Evolutionary conservation across 2,113 vertebrate species (phyloP).

Genomic region (Phycodurus eques): DNA sequence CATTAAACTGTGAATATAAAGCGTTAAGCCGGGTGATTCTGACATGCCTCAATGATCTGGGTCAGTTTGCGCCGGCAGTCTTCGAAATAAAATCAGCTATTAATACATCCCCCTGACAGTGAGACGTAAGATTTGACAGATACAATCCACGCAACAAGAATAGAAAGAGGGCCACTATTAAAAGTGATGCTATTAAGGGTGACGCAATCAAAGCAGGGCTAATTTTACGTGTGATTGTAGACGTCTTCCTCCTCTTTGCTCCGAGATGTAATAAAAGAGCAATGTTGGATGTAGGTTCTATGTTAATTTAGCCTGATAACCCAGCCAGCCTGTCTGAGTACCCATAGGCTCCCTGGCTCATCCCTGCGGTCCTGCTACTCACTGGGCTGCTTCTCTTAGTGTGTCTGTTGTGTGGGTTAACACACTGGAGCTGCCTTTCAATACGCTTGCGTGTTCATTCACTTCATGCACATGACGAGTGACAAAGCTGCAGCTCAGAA

Average conservation of each 20-base stretch:
- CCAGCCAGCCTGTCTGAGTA: conserved; percentile 43
- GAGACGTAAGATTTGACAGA: conserved; percentile 3
- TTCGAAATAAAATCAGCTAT: conserved; percentile 28
- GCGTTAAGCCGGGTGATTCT: conserved; percentile 5
- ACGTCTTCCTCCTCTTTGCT: conserved; percentile 31
- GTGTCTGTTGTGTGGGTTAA: conserved; percentile 32
- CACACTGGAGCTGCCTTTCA: conserved; percentile 45
- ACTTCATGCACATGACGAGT: conserved; percentile 47
- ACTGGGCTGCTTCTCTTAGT: conserved; percentile 25
- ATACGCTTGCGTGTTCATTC: conserved; percentile 44
- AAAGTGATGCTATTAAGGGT: conserved; percentile 30
- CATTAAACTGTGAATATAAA: conserved; percentile 2
- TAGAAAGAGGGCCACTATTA: neutral
- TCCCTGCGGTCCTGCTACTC: conserved; percentile 44
- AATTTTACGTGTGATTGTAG: conserved; percentile 16
- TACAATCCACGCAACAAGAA: neutral
- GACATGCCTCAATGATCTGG: neutral
- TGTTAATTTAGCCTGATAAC: conserved; percentile 57
- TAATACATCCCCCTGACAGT: conserved; percentile 15
- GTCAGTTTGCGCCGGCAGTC: conserved; percentile 18
- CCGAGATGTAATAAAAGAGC: conserved; percentile 17
- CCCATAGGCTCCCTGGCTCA: conserved; percentile 62
- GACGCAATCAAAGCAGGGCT: conserved; percentile 32
- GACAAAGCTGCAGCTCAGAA: conserved; percentile 30
- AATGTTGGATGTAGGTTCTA: conserved; percentile 16